Conservation (phyloP, 2,888 invertebrate species). For the Meghimatium bilineatum region DNA sequence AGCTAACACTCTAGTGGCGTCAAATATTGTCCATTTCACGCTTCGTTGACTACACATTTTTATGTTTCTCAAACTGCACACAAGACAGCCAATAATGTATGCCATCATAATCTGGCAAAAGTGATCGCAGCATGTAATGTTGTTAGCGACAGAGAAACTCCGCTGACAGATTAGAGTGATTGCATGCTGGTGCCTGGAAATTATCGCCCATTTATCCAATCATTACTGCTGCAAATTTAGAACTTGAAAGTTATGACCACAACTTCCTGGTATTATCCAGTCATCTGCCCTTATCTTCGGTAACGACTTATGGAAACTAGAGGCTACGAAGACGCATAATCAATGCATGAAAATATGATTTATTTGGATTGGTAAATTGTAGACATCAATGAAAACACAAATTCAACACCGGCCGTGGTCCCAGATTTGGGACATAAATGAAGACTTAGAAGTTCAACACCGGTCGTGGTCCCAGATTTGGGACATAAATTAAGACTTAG, state of each 20-base stretch:
- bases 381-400: too few species aligned
- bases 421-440: too few species aligned
- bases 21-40: too few species aligned
- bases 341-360: too few species aligned
- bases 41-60: background rate
- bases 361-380: too few species aligned
- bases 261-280: background rate
- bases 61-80: background rate
- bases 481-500: too few species aligned
- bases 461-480: too few species aligned
- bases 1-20: too few species aligned
- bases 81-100: background rate
- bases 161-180: background rate
- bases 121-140: background rate
- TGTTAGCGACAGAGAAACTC: background rate
- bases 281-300: background rate
- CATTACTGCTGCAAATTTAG: background rate
- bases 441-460: too few species aligned
- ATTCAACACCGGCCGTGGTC: too few species aligned
- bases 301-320: too few species aligned
- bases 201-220: background rate
- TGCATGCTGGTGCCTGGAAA: background rate
- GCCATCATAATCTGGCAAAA: background rate
- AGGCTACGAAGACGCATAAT: too few species aligned
- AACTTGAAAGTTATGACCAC: background rate